These are phyloP conservation scores for Synanthedon tipuliformis DNA, from an alignment of 2,888 invertebrate genomes.

Conservation along the genomic window DNA sequence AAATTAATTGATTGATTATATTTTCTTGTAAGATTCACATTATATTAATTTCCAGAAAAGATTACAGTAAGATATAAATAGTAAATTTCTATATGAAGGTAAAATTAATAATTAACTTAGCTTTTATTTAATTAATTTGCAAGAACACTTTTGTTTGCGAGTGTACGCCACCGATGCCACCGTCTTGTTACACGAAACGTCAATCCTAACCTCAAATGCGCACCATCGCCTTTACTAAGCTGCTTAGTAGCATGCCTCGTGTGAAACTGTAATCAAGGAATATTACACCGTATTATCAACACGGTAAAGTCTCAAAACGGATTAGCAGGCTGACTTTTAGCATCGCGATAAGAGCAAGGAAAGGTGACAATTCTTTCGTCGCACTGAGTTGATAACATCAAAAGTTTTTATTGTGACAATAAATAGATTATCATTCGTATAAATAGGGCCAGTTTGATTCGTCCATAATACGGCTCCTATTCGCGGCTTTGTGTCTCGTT, in stretches of 20 bases:
- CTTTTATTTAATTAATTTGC: too few species aligned
- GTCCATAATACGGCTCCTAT: conserved; percentile 56
- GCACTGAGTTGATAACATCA: conserved; percentile 59
- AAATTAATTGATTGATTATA: too few species aligned
- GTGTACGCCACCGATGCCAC: conserved; percentile 25
- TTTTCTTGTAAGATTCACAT: too few species aligned
- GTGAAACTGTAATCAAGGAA: conserved; percentile 8
- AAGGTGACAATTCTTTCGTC: conserved; percentile 67
- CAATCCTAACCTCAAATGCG: conserved; percentile 48
- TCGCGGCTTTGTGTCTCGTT: conserved; percentile 63
- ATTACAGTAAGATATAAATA: too few species aligned
- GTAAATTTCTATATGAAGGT: too few species aligned
- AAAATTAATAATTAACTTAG: too few species aligned
- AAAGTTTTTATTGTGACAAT: conserved; percentile 66
- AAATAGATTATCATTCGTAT: conserved; percentile 67
- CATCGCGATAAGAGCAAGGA: conserved; percentile 53
- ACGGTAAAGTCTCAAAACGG: conserved; percentile 12
- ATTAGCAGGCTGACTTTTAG: conserved; percentile 48
- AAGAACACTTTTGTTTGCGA: background rate
- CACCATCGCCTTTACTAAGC: conserved; percentile 53
- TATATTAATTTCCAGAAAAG: too few species aligned
- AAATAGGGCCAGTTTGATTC: conserved; percentile 64
- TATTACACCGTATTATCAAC: conserved; percentile 15
- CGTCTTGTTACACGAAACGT: conserved; percentile 51
- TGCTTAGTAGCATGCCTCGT: conserved; percentile 56